These are phyloP conservation scores for Lophius piscatorius DNA, from an alignment of 2,113 vertebrate genomes.

Conservation along the genomic window DNA sequence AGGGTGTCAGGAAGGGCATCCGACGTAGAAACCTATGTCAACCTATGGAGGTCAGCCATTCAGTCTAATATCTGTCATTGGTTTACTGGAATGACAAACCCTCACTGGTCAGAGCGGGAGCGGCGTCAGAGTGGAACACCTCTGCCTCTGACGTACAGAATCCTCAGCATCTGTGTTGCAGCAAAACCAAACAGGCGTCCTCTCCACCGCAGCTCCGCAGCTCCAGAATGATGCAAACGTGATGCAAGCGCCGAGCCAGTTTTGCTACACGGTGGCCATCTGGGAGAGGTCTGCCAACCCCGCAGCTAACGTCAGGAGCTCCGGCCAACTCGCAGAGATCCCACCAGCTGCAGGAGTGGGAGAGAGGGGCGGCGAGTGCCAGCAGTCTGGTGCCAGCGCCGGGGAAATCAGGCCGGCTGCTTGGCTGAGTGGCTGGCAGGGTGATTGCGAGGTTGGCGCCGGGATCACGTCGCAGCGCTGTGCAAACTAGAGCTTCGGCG, in stretches of 20 bases:
- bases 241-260: slow-evolving; percentile 56
- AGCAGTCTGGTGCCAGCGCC: slow-evolving; percentile 44
- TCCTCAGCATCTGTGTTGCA: no score
- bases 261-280: slow-evolving; percentile 55
- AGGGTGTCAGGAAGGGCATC: no score
- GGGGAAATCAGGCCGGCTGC: slow-evolving; percentile 57
- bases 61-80: no score
- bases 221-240: slow-evolving; percentile 47
- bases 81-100: no score
- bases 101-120: no score
- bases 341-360: slow-evolving; percentile 61
- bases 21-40: no score
- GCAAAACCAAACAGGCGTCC: no score
- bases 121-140: no score
- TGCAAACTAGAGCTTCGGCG: slow-evolving; percentile 52
- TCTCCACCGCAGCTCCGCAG: no score
- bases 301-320: slow-evolving; percentile 49
- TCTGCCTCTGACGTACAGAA: no score
- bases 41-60: no score
- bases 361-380: slow-evolving; percentile 24
- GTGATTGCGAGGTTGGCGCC: slow-evolving; percentile 43
- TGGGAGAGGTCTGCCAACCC: slow-evolving; percentile 58
- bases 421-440: slow-evolving; percentile 53
- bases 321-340: slow-evolving; percentile 32
- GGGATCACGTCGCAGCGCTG: slow-evolving; percentile 59